These are phyloP conservation scores for Chiridota heheva DNA, from an alignment of 35 echinoderm and acorn worm genomes.

Conservation along the genomic window DNA sequence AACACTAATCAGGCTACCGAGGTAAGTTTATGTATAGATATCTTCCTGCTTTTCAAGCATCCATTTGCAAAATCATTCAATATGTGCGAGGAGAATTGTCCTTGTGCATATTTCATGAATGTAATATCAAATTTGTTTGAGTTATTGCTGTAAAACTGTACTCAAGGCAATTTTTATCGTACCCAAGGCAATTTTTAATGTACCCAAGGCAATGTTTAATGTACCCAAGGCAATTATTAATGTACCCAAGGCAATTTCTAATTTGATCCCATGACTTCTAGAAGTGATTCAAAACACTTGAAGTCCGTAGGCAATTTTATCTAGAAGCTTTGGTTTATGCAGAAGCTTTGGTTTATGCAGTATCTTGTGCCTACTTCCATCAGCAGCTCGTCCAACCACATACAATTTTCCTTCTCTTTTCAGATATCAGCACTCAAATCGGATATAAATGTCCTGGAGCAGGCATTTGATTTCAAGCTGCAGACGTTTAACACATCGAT, in stretches of 20 bases:
- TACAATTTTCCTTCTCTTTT: not conserved
- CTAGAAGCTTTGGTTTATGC: too few relatives aligned
- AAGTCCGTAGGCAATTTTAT: not conserved
- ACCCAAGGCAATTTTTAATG: not conserved
- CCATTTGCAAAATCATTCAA: too few relatives aligned
- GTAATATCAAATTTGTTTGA: not conserved
- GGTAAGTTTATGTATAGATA: too few relatives aligned
- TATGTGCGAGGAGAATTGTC: too few relatives aligned
- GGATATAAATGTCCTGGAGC: not conserved
- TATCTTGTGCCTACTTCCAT: too few relatives aligned
- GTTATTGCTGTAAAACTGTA: not conserved
- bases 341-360: too few relatives aligned
- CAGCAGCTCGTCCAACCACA: not conserved
- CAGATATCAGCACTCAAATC: constrained; percentile 16
- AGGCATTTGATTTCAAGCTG: constrained; percentile 12
- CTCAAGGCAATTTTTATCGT: not conserved
- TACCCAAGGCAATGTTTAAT: not conserved
- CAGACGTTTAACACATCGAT: constrained; percentile 9
- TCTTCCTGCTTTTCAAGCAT: too few relatives aligned
- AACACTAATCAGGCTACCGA: not conserved
- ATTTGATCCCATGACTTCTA: not conserved
- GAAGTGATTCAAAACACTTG: not conserved
- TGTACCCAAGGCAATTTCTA: not conserved
- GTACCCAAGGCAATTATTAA: not conserved
- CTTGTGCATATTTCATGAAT: not conserved